Base-by-base conservation (phyloP, 2,888 invertebrate genomes). In the Cosmia trapezina region DNA sequence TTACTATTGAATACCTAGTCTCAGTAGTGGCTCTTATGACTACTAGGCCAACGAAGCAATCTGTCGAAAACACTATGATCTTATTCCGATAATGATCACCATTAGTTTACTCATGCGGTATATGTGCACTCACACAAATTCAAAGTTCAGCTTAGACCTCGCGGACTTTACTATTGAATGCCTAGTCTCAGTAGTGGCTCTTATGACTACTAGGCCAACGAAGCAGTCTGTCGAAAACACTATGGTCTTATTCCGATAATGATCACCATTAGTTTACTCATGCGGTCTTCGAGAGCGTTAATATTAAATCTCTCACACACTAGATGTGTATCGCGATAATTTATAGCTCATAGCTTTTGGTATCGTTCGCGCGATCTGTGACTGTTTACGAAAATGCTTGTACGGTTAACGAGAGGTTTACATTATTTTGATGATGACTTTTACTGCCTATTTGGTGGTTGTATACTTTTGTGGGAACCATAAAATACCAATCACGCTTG, bases 281-380 rank as follows among this genome's bases (percentile, higher is more conserved):
- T 51, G 11, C 76, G 33, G 37, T 33, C 47, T 43, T 45, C 45
- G 60, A 54, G 57, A 61, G 53, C 80, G 22, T 83, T 63, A 49
- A 69, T 76, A 83, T 80, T 64, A 37, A 47, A 80, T 75, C 70
- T 57, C 19, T n/a, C 56, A 56, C 71, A 66, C 53, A 54, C 41
- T 63, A 80, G 83, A 86, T 86, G 64, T 70, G 78, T 84, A 88
- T 86, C 84, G 57, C 68, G 41, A 57, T 73, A 83, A 65, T 75
- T 83, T 82, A 87, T 83, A 73, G 85, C 83, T 78, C 70, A 83
- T 80, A 81, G 82, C 83, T 67, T 83, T 68, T 56, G 47, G 70
- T 87, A 86, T 88, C 88, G 68, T 59, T 61, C 37, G 67, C 66
- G 33, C 64, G 65, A 84, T 88, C 83, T 74, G 51, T 76, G 68